Evolutionary conservation across 2,797 vertebrate species (phyloP).

Genomic region (Ctenosaura bakeri): DNA sequence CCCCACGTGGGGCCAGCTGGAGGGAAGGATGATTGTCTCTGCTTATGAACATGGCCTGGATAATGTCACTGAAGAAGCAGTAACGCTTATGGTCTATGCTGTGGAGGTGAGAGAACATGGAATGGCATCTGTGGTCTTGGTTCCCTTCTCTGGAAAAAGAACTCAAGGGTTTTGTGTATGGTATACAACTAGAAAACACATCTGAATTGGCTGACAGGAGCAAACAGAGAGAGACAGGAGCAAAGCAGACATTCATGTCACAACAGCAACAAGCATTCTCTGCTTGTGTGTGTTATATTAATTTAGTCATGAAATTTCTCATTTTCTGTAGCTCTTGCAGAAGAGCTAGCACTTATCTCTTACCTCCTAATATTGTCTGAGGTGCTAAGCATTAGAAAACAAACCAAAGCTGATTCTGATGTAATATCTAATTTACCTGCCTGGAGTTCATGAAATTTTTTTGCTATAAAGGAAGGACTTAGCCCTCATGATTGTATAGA

Average conservation of each 20-base stretch:
- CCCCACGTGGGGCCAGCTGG: conserved; percentile 92
- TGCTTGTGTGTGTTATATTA: not conserved
- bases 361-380: not conserved
- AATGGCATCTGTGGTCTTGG: fast-evolving
- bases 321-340: not conserved
- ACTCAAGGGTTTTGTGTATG: not conserved
- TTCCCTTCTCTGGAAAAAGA: not conserved
- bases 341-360: not conserved
- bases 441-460: not conserved
- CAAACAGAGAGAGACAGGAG: not conserved
- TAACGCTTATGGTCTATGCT: conserved; percentile 87
- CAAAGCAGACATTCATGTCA: conserved; percentile 7
- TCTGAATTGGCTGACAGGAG: not conserved
- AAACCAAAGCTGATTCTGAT: not conserved
- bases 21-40: conserved; percentile 97
- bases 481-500: not conserved
- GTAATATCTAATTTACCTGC: not conserved
- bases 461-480: not conserved
- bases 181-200: not conserved
- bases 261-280: not conserved
- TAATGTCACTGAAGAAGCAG: conserved; percentile 93
- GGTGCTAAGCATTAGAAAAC: not conserved
- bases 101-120: conserved; percentile 86
- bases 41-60: conserved; percentile 96
- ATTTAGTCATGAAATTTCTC: not conserved